A percentile compares a stretch with the other conserved stretches of the same genome.
Conservation (phyloP, 2,113 vertebrate species). For the Phasianus colchicus region DNA sequence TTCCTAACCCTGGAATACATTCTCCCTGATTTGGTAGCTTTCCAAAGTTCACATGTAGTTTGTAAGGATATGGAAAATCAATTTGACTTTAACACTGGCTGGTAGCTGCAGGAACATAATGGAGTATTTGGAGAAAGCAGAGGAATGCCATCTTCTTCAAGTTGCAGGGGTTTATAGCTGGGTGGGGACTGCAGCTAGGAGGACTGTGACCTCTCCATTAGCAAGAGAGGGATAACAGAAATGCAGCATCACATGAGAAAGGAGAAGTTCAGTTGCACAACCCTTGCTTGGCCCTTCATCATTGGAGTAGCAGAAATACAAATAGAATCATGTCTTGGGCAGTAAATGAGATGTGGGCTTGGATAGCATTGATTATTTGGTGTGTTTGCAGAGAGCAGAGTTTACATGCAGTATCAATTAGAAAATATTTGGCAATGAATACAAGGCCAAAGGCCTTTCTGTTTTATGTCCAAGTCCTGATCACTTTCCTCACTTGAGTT, state of each 20-base stretch:
- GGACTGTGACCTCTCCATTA: background rate
- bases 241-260: accelerated
- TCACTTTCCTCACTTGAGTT: constrained; percentile 40
- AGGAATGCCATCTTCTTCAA: background rate
- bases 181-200: background rate
- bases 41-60: background rate
- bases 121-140: background rate
- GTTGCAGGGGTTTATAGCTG: background rate
- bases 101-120: background rate
- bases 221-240: background rate
- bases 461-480: constrained; percentile 37
- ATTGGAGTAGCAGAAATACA: constrained; percentile 5
- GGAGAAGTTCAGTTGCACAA: background rate
- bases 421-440: constrained; percentile 49
- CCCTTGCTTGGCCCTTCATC: background rate
- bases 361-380: constrained; percentile 44
- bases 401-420: constrained; percentile 68
- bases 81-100: constrained; percentile 6
- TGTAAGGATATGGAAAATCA: background rate
- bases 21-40: background rate
- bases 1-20: background rate
- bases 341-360: constrained; percentile 5
- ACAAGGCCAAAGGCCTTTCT: constrained; percentile 2
- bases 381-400: constrained; percentile 45
- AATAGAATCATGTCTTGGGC: background rate